phyloP scores from a whole-genome alignment of 2,113 vertebrate genomes.

The Oreochromis niloticus region DNA sequence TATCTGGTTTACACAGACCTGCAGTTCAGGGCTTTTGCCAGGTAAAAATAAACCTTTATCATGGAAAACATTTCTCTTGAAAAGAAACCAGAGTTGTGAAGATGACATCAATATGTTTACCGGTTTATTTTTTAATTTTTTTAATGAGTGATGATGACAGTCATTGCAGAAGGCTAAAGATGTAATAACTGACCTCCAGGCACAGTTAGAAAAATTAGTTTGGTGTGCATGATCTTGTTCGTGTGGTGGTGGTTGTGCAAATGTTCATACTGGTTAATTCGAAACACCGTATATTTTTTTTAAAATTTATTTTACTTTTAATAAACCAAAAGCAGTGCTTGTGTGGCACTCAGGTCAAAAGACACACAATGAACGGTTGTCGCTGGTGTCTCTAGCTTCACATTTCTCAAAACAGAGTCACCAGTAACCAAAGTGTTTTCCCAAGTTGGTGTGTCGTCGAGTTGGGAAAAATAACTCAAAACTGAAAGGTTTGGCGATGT shows the following conservation, averaged over 20 bases:
- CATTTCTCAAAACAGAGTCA: not conserved
- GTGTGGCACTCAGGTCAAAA: not conserved
- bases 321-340: not conserved
- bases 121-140: not conserved
- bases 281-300: not conserved
- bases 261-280: too few species aligned
- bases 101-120: not conserved
- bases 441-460: fast-evolving
- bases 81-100: not conserved
- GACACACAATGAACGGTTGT: not conserved
- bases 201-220: not conserved
- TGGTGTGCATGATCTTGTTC: not conserved
- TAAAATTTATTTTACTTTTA: not conserved
- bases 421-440: not conserved
- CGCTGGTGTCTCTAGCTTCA: not conserved
- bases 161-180: not conserved
- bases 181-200: not conserved
- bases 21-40: not conserved
- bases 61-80: not conserved
- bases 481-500: not conserved
- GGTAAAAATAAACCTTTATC: not conserved
- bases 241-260: not conserved
- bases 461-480: not conserved
- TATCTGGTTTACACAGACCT: not conserved
- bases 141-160: not conserved